Percentiles rank a stretch among this genome's conserved stretches.
Evolutionary conservation across 2,888 invertebrate species (phyloP).

Genomic region (Drosophila rubida): DNA sequence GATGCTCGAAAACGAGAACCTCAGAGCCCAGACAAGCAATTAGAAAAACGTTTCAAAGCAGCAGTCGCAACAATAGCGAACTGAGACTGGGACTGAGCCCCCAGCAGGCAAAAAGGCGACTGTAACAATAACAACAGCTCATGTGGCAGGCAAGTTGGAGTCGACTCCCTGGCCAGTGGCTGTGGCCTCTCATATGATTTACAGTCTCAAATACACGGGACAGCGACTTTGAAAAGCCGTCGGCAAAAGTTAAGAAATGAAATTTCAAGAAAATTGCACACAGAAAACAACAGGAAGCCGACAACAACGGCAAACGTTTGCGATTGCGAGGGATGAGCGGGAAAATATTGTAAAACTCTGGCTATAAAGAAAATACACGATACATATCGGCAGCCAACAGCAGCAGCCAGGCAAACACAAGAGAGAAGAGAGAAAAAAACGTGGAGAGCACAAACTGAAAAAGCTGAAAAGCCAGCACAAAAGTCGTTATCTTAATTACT

Average conservation of each 20-base stretch:
- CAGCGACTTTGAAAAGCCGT: slow-evolving; percentile 51
- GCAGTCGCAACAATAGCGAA: slow-evolving; percentile 19
- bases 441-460: slow-evolving; percentile 6
- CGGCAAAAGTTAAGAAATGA: slow-evolving; percentile 78
- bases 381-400: slow-evolving; percentile 37
- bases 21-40: slow-evolving; percentile 66
- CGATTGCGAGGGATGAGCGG: slow-evolving; percentile 27
- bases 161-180: slow-evolving; percentile 1
- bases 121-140: slow-evolving; percentile 17
- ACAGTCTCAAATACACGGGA: slow-evolving; percentile 57
- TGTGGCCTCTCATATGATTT: slow-evolving; percentile 60
- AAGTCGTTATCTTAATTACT: slow-evolving; percentile 83
- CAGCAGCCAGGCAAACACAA: slow-evolving; percentile 5
- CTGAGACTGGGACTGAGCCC: not conserved
- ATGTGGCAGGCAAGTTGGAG: slow-evolving; percentile 20
- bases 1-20: slow-evolving; percentile 13
- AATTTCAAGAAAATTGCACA: slow-evolving; percentile 79
- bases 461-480: slow-evolving; percentile 56
- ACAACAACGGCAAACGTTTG: slow-evolving; percentile 29
- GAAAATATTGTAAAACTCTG: slow-evolving; percentile 75
- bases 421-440: slow-evolving; percentile 8
- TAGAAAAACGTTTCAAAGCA: slow-evolving; percentile 54
- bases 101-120: slow-evolving; percentile 1
- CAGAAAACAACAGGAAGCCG: slow-evolving; percentile 72
- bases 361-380: slow-evolving; percentile 74